These are phyloP conservation scores for Mormyrops attenuatus DNA, from an alignment of 2,797 vertebrate species.

Conservation along the genomic window DNA sequence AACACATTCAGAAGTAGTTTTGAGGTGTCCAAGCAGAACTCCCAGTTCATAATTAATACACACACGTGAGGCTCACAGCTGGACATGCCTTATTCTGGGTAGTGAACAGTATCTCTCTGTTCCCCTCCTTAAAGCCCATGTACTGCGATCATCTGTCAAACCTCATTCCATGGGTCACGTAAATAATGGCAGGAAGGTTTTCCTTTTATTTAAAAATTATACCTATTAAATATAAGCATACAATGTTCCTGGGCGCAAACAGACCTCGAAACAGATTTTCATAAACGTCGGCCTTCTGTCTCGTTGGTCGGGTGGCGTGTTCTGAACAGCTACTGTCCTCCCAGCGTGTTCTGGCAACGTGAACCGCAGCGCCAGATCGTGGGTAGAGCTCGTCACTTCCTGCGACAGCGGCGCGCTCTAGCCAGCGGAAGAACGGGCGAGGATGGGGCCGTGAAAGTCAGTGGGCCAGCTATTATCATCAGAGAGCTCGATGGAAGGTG, in stretches of 20 bases:
- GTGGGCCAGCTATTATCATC: neutral
- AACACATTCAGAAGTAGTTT: neutral
- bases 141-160: neutral
- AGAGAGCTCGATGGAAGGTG: neutral
- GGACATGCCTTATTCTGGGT: neutral
- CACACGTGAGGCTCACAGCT: neutral
- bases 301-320: neutral
- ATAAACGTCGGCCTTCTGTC: neutral
- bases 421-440: neutral
- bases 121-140: neutral
- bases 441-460: neutral
- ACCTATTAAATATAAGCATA: neutral
- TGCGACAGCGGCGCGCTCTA: constrained; percentile 31
- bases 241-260: neutral
- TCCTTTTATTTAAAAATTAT: neutral
- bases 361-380: constrained; percentile 34
- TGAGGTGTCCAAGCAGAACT: neutral
- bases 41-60: constrained; percentile 10
- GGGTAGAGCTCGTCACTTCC: constrained; percentile 39
- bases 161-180: neutral
- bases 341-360: constrained; percentile 24
- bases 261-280: neutral
- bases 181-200: neutral
- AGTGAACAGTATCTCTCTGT: neutral
- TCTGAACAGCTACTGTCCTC: neutral